Percentiles rank a stretch among this genome's conserved stretches.
Conservation (phyloP, 53 echinoderm and acorn worm species). For the Mesocentrotus franciscanus region DNA sequence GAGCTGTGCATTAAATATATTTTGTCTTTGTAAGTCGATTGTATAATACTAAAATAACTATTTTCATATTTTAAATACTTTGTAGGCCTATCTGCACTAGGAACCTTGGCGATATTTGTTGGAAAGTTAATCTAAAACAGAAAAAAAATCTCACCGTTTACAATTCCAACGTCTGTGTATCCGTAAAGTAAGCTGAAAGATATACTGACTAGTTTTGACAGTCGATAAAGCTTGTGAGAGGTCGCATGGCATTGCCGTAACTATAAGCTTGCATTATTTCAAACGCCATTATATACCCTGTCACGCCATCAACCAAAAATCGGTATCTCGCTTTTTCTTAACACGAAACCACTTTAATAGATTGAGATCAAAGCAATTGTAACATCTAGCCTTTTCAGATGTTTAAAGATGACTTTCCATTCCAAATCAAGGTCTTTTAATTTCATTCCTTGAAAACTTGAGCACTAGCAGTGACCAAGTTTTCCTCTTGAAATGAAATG, state of each 20-base stretch:
- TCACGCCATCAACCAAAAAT: not conserved
- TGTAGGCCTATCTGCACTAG: no score
- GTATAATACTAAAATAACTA: no score
- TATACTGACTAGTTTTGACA: not conserved
- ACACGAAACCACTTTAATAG: not conserved
- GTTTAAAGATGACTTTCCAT: not conserved
- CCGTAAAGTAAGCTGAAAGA: not conserved
- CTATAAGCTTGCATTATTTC: not conserved
- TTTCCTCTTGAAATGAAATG: not conserved
- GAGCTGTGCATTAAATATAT: no score
- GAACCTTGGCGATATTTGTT: no score
- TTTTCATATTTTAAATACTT: no score
- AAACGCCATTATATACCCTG: not conserved
- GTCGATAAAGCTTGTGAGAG: not conserved
- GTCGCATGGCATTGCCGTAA: not conserved
- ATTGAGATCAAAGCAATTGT: not conserved
- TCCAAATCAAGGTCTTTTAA: not conserved
- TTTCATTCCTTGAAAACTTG: not conserved
- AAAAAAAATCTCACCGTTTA: not conserved
- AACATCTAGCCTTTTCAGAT: not conserved
- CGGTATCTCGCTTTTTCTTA: not conserved
- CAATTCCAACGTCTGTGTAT: not conserved
- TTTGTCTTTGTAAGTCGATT: no score
- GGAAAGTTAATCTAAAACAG: not conserved
- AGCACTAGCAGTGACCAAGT: not conserved